These are phyloP conservation scores for Serilophus lunatus DNA, from an alignment of 2,113 vertebrate species.

Conservation along the genomic window DNA sequence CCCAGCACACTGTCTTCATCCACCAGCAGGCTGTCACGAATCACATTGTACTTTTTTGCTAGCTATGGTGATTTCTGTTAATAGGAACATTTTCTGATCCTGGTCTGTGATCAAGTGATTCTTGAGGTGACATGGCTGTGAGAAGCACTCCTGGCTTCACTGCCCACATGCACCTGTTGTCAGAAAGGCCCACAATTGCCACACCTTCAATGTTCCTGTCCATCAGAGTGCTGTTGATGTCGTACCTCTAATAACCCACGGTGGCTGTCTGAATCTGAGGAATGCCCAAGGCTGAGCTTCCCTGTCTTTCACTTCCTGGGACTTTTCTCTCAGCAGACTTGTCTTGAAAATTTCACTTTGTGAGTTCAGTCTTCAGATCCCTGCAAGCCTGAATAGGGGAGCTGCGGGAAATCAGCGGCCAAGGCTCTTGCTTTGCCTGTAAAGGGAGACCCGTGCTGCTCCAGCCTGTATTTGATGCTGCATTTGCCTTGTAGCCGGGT, in stretches of 20 bases:
- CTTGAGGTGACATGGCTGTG: slow-evolving; percentile 41
- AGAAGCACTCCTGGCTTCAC: slow-evolving; percentile 62
- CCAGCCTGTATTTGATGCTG: neutral
- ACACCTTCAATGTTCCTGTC: slow-evolving; percentile 64
- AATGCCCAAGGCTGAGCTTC: neutral
- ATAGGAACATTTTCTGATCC: slow-evolving; percentile 34
- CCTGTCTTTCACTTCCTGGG: neutral
- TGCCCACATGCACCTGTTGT: slow-evolving; percentile 29
- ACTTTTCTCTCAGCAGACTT: neutral
- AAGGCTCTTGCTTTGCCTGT: neutral
- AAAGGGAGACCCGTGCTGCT: neutral
- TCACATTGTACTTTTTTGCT: slow-evolving; percentile 59
- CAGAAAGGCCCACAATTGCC: slow-evolving; percentile 37
- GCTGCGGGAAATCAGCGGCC: neutral
- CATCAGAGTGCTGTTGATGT: slow-evolving; percentile 47
- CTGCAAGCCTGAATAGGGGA: neutral
- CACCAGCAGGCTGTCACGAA: slow-evolving; percentile 53
- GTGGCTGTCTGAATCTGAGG: neutral
- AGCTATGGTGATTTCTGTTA: slow-evolving; percentile 17
- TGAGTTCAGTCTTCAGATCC: neutral
- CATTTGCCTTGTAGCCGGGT: neutral
- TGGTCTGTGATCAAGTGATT: slow-evolving; percentile 59
- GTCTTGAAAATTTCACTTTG: neutral
- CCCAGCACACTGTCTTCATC: slow-evolving; percentile 42
- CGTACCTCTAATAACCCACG: slow-evolving; percentile 64